Evolutionary conservation across 2,113 vertebrate genomes (phyloP), one percentile per base, ranked within the genome.

Genomic region (Hassar affinis): DNA sequence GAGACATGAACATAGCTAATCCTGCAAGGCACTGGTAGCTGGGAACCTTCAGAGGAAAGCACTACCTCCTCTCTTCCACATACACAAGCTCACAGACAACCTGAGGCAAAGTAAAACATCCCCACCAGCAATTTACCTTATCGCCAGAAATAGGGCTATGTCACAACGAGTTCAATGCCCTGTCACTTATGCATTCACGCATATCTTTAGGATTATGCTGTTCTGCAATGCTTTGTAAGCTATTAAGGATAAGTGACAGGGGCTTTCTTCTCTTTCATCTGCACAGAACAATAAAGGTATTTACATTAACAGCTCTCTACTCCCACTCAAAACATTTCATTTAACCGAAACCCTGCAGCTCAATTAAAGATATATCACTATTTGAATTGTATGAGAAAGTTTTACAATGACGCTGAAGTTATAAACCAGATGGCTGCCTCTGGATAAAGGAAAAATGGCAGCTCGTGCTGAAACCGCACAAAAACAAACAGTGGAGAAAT

Each of bases 371-470:
- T n/a, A n/a, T n/a, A n/a, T n/a, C n/a, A n/a, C 8, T 17, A 51
- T 75, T 75, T 51, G 33, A 52, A 52, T 51, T 72, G 61, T 22
- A 42, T 2, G 52, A n/a, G 33, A 85, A 49, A 57, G 51, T 75
- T 82, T 38, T 61, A 68, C 90, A 92, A 90, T 86, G 84, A 89
- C 80, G 66, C 88, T 86, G 88, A 90, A 91, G 89, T 92, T 85
- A 66, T 2, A 90, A 88, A 88, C 86, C 89, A 78, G 57, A 56
- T 83, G 86, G 42, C 88, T 87, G 82, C 88, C 89, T 59, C 66
- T 82, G 84, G 83, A 84, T 91, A 86, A 3, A 89, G 84, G 87
- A 85, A 89, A 90, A 90, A 82, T 83, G 89, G 83, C 85, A 81
- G 64, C 77, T 88, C 33, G 68, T 88, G 80, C 88, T 89, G 89